phyloP scores from a whole-genome alignment of 2,888 invertebrate genomes.

The Tipula lateralis region DNA sequence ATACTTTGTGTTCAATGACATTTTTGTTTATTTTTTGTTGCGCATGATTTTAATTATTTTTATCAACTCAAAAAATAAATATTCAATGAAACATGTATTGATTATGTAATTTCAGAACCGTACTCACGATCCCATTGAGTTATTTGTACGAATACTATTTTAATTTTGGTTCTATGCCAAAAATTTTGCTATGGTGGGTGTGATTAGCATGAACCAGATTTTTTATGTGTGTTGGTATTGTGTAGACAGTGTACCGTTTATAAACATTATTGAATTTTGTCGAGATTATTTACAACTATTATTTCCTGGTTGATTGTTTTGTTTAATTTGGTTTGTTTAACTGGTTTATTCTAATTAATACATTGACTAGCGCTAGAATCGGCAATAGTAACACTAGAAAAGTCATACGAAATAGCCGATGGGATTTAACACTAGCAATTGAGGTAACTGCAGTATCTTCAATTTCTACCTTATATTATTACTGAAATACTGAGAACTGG shows the following conservation, averaged over 20 bases:
- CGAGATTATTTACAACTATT: neutral
- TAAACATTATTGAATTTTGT: neutral
- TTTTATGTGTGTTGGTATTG: neutral
- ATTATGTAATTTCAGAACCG: neutral
- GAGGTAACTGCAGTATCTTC: too few relatives aligned
- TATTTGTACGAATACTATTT: neutral
- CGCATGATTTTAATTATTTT: neutral
- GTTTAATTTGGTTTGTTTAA: neutral
- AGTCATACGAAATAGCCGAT: too few relatives aligned
- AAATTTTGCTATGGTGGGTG: neutral
- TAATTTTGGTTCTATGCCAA: neutral
- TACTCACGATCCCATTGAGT: neutral
- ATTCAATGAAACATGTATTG: neutral
- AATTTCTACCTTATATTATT: too few relatives aligned
- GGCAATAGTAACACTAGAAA: too few relatives aligned
- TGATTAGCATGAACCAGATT: neutral
- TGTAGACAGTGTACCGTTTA: neutral
- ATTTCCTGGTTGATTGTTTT: constrained; percentile 2
- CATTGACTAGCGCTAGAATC: too few relatives aligned
- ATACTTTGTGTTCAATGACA: too few relatives aligned
- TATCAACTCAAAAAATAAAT: neutral
- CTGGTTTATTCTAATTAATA: neutral
- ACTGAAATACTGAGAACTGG: too few relatives aligned
- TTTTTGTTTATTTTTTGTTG: neutral
- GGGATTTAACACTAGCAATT: too few relatives aligned